phyloP scores from a whole-genome alignment of 2,113 vertebrate species.

The Crocuta crocuta region DNA sequence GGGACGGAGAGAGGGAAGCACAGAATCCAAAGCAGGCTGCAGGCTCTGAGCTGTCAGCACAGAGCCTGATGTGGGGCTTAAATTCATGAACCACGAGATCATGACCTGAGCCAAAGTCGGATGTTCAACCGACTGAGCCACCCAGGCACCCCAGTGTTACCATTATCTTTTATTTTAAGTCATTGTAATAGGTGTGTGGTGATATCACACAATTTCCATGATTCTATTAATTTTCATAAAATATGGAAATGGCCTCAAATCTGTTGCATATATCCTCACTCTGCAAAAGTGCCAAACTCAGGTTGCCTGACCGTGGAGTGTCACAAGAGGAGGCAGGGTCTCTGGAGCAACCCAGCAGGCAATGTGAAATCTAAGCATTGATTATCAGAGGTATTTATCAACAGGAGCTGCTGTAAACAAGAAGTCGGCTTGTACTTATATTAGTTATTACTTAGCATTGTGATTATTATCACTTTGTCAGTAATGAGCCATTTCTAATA shows the following conservation, averaged over 20 bases:
- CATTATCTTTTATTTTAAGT: not conserved
- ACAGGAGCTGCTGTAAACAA: not conserved
- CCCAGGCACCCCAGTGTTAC: not conserved
- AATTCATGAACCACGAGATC: too few species aligned
- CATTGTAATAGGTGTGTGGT: not conserved
- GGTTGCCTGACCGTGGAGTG: not conserved
- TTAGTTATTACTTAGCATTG: not conserved
- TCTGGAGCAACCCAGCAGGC: not conserved
- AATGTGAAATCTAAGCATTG: not conserved
- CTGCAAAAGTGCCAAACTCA: not conserved
- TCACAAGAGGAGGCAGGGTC: not conserved
- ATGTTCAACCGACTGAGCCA: too few species aligned
- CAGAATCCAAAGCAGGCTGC: too few species aligned
- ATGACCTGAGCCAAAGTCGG: too few species aligned
- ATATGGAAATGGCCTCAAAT: not conserved
- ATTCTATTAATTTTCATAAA: conserved; percentile 19
- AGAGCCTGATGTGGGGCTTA: too few species aligned
- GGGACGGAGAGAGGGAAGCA: too few species aligned
- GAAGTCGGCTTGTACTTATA: not conserved
- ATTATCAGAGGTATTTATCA: not conserved
- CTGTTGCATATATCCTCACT: not conserved
- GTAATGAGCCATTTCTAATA: not conserved
- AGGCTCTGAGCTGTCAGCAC: too few species aligned
- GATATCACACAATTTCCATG: not conserved
- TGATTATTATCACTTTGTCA: not conserved